Evolutionary conservation across 2,113 vertebrate species (phyloP).

Genomic region (Henicopernis longicauda): DNA sequence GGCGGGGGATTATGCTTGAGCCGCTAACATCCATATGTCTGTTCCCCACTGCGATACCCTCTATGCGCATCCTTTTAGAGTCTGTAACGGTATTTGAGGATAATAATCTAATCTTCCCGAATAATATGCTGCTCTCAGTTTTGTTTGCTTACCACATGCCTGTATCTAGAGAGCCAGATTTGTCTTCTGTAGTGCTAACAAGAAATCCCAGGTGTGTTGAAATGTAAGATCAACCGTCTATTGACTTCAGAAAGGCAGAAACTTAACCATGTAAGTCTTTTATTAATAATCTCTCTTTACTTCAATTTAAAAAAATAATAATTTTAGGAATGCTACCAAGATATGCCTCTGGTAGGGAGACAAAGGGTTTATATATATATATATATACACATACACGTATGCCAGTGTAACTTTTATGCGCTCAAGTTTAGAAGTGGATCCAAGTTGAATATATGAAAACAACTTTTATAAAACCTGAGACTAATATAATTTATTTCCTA

Average conservation of each 20-base stretch:
- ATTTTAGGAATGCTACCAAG: neutral
- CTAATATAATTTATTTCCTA: neutral
- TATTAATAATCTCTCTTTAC: neutral
- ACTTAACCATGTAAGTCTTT: neutral
- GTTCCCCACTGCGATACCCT: neutral
- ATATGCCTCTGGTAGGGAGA: neutral
- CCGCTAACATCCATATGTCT: accelerated
- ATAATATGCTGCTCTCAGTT: neutral
- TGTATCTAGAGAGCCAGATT: neutral
- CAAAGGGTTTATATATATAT: neutral
- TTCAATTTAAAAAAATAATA: neutral
- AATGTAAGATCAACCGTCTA: neutral
- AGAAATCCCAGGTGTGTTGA: neutral
- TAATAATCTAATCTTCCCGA: neutral
- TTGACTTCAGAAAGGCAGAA: neutral
- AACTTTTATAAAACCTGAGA: neutral
- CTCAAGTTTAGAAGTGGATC: neutral
- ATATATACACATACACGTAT: neutral
- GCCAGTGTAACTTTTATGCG: neutral
- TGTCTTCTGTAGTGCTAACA: neutral
- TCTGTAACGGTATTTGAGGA: neutral
- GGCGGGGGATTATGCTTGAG: neutral
- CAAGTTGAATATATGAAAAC: neutral
- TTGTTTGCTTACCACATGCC: neutral
- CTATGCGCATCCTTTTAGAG: neutral